phyloP scores from a whole-genome alignment of 2,888 invertebrate species.

The Heliconius erato region DNA sequence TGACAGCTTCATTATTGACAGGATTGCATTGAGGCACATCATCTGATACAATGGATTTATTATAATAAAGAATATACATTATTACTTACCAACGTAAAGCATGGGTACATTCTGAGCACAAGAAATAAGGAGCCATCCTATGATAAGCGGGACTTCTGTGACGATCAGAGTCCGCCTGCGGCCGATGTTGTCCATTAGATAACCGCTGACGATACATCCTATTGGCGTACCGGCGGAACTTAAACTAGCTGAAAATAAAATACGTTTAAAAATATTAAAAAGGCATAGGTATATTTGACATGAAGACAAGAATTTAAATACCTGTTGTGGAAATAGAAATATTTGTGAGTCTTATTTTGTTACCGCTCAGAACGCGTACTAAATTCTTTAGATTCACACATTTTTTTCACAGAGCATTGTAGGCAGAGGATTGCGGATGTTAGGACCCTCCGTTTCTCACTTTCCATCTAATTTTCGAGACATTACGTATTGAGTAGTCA shows the following conservation, averaged over 20 bases:
- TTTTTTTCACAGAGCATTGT: too few relatives aligned
- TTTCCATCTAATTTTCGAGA: too few relatives aligned
- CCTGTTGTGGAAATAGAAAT: neutral
- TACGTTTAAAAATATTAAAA: neutral
- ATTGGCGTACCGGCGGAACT: slow-evolving; percentile 89
- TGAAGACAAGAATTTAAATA: neutral
- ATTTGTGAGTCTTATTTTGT: neutral
- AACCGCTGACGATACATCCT: slow-evolving; percentile 89
- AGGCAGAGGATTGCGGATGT: too few relatives aligned
- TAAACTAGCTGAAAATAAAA: slow-evolving; percentile 85
- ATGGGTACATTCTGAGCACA: slow-evolving; percentile 85
- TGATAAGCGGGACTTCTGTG: slow-evolving; percentile 88
- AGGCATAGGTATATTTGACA: neutral
- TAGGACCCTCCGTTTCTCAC: too few relatives aligned
- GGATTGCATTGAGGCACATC: too few relatives aligned
- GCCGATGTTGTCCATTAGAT: slow-evolving; percentile 89
- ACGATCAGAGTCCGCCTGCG: slow-evolving; percentile 87
- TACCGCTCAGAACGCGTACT: too few relatives aligned
- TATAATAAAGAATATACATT: neutral
- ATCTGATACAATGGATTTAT: neutral
- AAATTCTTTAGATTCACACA: too few relatives aligned
- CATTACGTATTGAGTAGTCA: too few relatives aligned
- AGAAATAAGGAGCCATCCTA: slow-evolving; percentile 89
- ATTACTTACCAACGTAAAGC: slow-evolving; percentile 86
- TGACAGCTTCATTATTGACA: too few relatives aligned